phyloP scores from a whole-genome alignment of 2,888 invertebrate genomes.

The Zygothrica quintamaculata region DNA sequence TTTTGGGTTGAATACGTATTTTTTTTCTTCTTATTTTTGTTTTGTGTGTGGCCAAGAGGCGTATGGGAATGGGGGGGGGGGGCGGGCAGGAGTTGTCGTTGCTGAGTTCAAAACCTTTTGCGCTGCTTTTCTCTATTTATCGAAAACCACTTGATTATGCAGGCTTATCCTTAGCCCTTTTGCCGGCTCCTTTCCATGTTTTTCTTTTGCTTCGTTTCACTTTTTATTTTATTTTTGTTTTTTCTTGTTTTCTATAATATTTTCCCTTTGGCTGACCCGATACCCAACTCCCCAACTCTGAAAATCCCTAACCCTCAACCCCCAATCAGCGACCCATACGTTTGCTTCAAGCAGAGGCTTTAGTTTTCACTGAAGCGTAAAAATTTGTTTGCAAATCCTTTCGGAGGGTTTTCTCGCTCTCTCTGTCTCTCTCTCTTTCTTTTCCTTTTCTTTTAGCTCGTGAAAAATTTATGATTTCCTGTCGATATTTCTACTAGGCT shows the following conservation, averaged over 20 bases:
- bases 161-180: conserved; percentile 74
- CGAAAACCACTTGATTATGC: conserved; percentile 82
- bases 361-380: conserved; percentile 64
- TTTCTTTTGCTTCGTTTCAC: conserved; percentile 47
- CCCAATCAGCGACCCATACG: too few relatives aligned
- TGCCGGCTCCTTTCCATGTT: conserved; percentile 40
- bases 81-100: conserved; percentile 12
- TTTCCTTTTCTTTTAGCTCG: conserved; percentile 28
- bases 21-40: too few relatives aligned
- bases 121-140: conserved; percentile 71
- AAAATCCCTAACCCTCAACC: too few relatives aligned
- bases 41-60: too few relatives aligned
- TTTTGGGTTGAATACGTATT: too few relatives aligned
- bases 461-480: conserved; percentile 71
- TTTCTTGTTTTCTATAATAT: conserved; percentile 48
- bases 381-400: conserved; percentile 73
- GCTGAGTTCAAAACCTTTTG: too few relatives aligned
- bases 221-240: conserved; percentile 27
- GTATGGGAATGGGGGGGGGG: conserved; percentile 6
- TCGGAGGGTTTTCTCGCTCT: too few relatives aligned
- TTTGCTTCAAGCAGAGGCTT: conserved; percentile 41
- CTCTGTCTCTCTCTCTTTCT: too few relatives aligned
- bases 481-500: conserved; percentile 43
- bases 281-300: too few relatives aligned
- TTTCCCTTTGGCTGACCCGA: conserved; percentile 41